Conservation (phyloP, 2,113 vertebrate species). For the Siniperca chuatsi region DNA sequence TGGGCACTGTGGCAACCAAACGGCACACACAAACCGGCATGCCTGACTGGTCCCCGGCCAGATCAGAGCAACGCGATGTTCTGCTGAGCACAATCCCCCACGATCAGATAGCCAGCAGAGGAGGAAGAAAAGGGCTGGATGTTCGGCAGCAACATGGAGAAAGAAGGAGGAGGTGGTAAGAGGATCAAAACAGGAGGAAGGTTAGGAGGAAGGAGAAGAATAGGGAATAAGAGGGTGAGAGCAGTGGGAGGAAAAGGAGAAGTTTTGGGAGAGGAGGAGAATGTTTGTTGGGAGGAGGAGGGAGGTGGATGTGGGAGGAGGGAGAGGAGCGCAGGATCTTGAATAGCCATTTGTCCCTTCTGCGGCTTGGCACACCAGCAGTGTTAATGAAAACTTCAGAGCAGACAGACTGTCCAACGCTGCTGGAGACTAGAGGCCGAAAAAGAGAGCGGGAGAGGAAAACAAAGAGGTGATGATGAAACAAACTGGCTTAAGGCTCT, state of each 20-base stretch:
- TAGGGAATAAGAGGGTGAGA: not conserved
- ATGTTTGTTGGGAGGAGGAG: not conserved
- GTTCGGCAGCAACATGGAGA: not conserved
- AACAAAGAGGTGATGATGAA: slow-evolving; percentile 55
- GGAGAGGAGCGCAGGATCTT: slow-evolving; percentile 13
- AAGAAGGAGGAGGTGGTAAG: not conserved
- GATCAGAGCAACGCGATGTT: slow-evolving; percentile 31
- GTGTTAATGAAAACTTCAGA: slow-evolving; percentile 73
- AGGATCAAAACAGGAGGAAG: not conserved
- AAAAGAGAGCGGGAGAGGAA: slow-evolving; percentile 20
- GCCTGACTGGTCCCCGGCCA: not conserved
- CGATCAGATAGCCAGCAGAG: slow-evolving; percentile 3
- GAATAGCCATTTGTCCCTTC: slow-evolving; percentile 57
- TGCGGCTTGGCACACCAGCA: slow-evolving; percentile 55
- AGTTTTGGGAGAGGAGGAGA: not conserved
- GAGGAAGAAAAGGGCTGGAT: not conserved
- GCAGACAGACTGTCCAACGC: slow-evolving; percentile 58
- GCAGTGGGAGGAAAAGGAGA: not conserved
- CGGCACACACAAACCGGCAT: slow-evolving; percentile 24
- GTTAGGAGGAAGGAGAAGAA: not conserved
- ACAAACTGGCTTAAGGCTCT: slow-evolving; percentile 44
- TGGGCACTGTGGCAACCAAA: slow-evolving; percentile 35
- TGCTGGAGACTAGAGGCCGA: slow-evolving; percentile 53
- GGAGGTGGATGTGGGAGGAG: slow-evolving; percentile 7
- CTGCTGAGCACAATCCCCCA: slow-evolving; percentile 1